Evolutionary conservation across 2,113 vertebrate species (phyloP), one percentile per base, ranked within the genome.

Genomic region (Murina feae): DNA sequence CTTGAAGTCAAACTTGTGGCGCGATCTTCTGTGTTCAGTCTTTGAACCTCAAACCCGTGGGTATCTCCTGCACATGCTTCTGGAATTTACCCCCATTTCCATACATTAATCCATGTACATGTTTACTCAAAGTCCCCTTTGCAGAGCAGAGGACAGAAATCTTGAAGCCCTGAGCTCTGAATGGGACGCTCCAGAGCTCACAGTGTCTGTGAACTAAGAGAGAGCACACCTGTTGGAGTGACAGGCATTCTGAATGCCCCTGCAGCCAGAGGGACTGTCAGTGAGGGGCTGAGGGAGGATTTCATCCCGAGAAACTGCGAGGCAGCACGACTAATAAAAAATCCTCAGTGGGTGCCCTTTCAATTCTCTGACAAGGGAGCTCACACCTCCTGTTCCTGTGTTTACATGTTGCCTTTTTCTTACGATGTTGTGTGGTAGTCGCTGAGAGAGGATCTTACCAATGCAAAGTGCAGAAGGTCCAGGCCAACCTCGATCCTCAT

Each of bases 381-480:
- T 92, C 83, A 20, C 10, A n/a, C 55, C 92, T 84, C 63, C 44
- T 60, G 32, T 30, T 44, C 68, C 74, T 58, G 47, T 79, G 71
- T 60, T 74, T 30, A 35, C 65, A 25, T 23, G n/a, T 82, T 32
- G 28, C 4, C 2, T 2, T n/a, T 17, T 65, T 16, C 63, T 94
- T 90, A 49, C 47, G 25, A 49, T 63, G 12, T 93, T 72, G 21
- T 81, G 39, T 35, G 49, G 47, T 23, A 35, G 58, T 44, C 65
- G 66, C 72, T 25, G 18, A 69, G 44, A 71, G 44, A 88, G 69
- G 35, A 44, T 89, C 99, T 99, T 98, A 99, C 99, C 96, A 98
- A 98, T 90, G 99, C 99, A 96, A 99, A 99, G 96, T 99, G 99
- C 88, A 99, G 98, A 10, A 98, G 97, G 65, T 99, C 98, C 76